Conservation (phyloP, 2,797 vertebrate species). For the Euthynnus affinis region DNA sequence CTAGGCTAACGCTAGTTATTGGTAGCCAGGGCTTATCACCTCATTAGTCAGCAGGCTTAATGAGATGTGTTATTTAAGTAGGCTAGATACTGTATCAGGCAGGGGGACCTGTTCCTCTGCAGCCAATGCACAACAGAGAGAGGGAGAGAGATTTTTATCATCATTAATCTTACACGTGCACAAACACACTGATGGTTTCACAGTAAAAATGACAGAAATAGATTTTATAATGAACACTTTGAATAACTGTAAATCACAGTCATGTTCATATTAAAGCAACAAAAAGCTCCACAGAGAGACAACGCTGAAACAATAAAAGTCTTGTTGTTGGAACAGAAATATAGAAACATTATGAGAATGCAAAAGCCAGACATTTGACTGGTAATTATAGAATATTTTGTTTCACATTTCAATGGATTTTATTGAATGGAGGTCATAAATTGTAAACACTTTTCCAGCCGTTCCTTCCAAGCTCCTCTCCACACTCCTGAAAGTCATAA, state of each 20-base stretch:
- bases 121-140: constrained; percentile 22
- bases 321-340: neutral
- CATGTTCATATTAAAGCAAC: constrained; percentile 6
- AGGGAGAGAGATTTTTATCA: constrained; percentile 19
- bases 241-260: constrained; percentile 2
- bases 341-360: neutral
- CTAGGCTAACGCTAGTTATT: constrained; percentile 74
- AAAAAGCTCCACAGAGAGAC: neutral
- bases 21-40: constrained; percentile 75
- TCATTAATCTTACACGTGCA: constrained; percentile 21
- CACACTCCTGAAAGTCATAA: neutral
- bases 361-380: neutral
- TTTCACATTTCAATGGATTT: constrained; percentile 11
- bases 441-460: constrained; percentile 14
- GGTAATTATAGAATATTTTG: neutral
- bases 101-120: constrained; percentile 41
- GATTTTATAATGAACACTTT: constrained; percentile 27
- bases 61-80: constrained; percentile 79
- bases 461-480: constrained; percentile 13
- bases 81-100: constrained; percentile 59
- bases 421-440: constrained; percentile 20
- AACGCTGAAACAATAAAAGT: neutral
- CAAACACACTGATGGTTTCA: neutral
- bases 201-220: constrained; percentile 1
- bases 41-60: constrained; percentile 82